Evolutionary conservation across 2,888 invertebrate species (phyloP), one percentile per base, ranked within the genome.

Genomic region (Deilephila porcellus): DNA sequence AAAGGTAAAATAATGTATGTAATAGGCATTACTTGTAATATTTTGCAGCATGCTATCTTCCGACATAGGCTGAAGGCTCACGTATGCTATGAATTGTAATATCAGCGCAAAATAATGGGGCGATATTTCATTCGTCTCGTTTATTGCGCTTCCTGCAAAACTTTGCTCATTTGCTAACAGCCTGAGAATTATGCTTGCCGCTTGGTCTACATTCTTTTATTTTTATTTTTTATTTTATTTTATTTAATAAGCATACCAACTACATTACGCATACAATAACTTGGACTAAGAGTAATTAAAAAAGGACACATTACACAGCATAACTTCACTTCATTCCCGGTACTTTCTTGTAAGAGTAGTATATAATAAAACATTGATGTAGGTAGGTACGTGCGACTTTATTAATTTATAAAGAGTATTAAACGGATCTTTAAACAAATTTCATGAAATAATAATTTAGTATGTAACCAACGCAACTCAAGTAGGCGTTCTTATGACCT

Each of bases 141-240:
- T 77, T 79, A 78, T 79, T 79, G 77, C 78, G 77, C 77, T 79
- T 74, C 77, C 75, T 77, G 75, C 73, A 74, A 74, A 78, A 77
- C 4, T 77, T 77, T 76, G 76, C 77, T 77, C 78, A 76, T 77
- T 77, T 76, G 73, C 74, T 73, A 75, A 77, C 52, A 52, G 14
- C 52, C 25, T 67, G 25, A 17, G 45, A 45, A 52, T 71, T 60
- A 32, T 52, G 71, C 75, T 74, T 52, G 37, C n/a, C 8, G 7
- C 37, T 37, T 11, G 32, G 37, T 37, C 11, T 64, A n/a, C n/a
- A n/a, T n/a, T n/a, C n/a, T n/a, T n/a, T n/a, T n/a, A n/a, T n/a
- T n/a, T n/a, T n/a, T n/a, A n/a, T n/a, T n/a, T n/a, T n/a, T n/a
- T n/a, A n/a, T n/a, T n/a, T n/a, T n/a, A n/a, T n/a, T n/a, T n/a